A percentile compares a stretch with the other conserved stretches of the same genome.
Evolutionary conservation across 2,113 vertebrate species (phyloP).

Genomic region (Tetrax tetrax): DNA sequence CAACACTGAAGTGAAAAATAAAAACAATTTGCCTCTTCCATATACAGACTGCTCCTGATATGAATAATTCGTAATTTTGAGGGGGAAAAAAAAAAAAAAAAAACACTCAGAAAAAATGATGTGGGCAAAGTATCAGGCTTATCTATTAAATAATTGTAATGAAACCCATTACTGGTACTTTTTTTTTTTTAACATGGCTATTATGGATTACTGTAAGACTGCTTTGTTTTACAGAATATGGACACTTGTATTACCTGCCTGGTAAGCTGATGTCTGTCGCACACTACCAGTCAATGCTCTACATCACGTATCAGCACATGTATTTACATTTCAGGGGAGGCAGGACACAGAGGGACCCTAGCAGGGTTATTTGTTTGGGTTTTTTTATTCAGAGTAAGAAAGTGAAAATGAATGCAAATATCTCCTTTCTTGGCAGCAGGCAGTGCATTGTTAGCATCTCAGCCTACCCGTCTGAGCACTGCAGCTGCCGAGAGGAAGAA

Average conservation of each 20-base stretch:
- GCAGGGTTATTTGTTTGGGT: neutral
- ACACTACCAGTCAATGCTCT: neutral
- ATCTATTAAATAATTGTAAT: neutral
- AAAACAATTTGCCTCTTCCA: neutral
- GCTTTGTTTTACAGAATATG: neutral
- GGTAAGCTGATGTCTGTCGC: neutral
- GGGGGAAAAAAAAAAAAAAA: neutral
- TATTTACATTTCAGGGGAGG: neutral
- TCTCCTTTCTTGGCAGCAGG: conserved; percentile 60
- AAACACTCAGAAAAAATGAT: neutral
- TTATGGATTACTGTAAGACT: neutral
- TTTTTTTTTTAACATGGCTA: neutral
- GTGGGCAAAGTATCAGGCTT: neutral
- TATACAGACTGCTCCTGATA: neutral
- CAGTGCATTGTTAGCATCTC: conserved; percentile 56
- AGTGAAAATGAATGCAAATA: conserved; percentile 61
- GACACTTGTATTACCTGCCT: neutral
- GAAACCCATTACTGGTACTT: neutral
- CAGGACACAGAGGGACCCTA: neutral
- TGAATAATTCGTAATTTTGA: neutral
- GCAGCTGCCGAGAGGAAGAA: conserved; percentile 33
- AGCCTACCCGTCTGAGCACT: conserved; percentile 13
- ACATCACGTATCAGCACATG: neutral
- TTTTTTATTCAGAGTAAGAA: conserved; percentile 30
- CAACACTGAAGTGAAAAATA: neutral